Evolutionary conservation across 2,888 invertebrate species (phyloP).

Genomic region (Dicranocentrus wangi): DNA sequence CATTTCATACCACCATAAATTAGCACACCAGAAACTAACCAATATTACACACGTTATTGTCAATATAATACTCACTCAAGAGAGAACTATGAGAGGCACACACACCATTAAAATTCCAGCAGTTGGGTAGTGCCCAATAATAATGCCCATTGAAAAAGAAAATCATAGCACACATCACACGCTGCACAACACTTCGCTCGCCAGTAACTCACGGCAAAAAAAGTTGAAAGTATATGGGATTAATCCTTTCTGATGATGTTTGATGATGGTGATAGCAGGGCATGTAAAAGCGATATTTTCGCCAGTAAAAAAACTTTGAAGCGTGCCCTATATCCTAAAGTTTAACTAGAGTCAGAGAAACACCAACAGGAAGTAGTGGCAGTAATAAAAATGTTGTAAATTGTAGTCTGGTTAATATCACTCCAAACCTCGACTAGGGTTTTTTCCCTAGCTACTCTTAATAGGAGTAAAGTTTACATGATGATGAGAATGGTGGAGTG

Average conservation of each 20-base stretch:
- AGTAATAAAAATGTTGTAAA: conserved; percentile 53
- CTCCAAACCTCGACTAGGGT: too few relatives aligned
- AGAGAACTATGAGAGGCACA: too few relatives aligned
- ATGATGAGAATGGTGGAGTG: not conserved
- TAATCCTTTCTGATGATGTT: conserved; percentile 15
- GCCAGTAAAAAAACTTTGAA: too few relatives aligned
- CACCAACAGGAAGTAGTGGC: conserved; percentile 34
- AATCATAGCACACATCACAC: too few relatives aligned
- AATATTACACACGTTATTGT: conserved; percentile 13
- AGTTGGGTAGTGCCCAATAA: not conserved
- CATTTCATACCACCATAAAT: conserved; percentile 34
- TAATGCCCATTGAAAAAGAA: too few relatives aligned
- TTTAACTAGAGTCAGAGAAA: not conserved
- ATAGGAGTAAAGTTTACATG: not conserved
- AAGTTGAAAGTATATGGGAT: conserved; percentile 6
- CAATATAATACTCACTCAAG: too few relatives aligned
- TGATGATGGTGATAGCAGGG: not conserved
- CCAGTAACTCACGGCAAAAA: conserved; percentile 27
- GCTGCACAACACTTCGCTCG: too few relatives aligned
- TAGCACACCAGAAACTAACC: conserved; percentile 26
- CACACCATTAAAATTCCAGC: conserved; percentile 20
- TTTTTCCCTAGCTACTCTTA: not conserved
- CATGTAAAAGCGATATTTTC: not conserved
- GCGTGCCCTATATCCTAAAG: too few relatives aligned
- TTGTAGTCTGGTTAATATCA: conserved; percentile 39